Conservation (phyloP, 1,140 invertebrate species). For the Campoletis sonorensis region DNA sequence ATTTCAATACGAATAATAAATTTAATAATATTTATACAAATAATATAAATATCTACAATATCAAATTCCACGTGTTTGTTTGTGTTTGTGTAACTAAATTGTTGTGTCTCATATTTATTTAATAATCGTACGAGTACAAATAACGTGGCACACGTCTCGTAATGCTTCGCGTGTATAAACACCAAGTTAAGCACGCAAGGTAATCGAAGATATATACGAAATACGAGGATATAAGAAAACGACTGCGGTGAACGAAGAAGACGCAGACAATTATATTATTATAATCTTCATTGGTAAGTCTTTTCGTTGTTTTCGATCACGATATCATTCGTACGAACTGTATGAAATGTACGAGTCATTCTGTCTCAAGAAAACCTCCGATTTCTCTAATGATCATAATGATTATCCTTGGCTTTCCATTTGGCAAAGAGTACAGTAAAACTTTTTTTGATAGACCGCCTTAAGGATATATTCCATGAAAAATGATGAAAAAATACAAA, state of each 20-base stretch:
- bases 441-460: too few relatives aligned
- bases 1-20: background rate
- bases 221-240: conserved; percentile 8
- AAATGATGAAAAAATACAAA: too few relatives aligned
- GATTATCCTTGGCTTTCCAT: too few relatives aligned
- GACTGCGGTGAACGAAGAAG: background rate
- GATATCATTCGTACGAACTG: background rate
- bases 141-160: conserved; percentile 9
- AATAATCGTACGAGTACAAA: background rate
- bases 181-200: conserved; percentile 1
- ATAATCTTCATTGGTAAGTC: conserved; percentile 30
- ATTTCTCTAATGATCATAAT: too few relatives aligned
- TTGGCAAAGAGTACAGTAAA: too few relatives aligned
- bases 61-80: background rate
- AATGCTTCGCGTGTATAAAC: conserved; percentile 16
- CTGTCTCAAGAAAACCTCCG: too few relatives aligned
- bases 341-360: too few relatives aligned
- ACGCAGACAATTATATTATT: conserved; percentile 15
- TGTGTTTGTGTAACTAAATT: background rate
- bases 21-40: background rate
- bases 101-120: conserved; percentile 3
- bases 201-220: conserved; percentile 21
- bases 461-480: too few relatives aligned
- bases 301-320: background rate
- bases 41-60: background rate